Conservation (phyloP, 2,888 invertebrate genomes). For the Tetranychus piercei region DNA sequence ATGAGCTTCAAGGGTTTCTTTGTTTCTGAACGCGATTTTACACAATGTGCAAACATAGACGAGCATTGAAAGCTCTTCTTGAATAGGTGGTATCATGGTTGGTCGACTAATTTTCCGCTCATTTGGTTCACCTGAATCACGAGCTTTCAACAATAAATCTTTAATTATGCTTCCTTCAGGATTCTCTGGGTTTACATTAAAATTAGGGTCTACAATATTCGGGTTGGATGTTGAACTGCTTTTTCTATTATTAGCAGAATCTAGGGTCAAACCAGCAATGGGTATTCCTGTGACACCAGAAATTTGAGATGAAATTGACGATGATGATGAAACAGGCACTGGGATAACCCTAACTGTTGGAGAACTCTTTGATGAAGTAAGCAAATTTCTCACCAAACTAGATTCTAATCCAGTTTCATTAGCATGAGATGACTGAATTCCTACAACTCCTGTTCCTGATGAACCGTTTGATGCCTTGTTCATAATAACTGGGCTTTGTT, state of each 20-base stretch:
- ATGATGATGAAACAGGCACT: neutral
- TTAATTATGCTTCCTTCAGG: conserved; percentile 45
- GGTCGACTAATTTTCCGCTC: conserved; percentile 17
- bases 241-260: neutral
- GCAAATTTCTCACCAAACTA: conserved; percentile 19
- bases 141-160: conserved; percentile 50
- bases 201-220: neutral
- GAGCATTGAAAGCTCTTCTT: conserved; percentile 14
- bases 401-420: conserved; percentile 7
- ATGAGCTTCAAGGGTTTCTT: conserved; percentile 61
- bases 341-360: neutral
- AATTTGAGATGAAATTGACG: neutral
- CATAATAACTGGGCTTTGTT: neutral
- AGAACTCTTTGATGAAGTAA: conserved; percentile 11
- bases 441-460: neutral
- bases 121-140: conserved; percentile 14
- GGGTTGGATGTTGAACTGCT: conserved; percentile 8
- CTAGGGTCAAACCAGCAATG: neutral
- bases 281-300: neutral
- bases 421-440: neutral
- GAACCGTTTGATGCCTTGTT: neutral
- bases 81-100: neutral
- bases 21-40: conserved; percentile 55
- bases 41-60: conserved; percentile 46
- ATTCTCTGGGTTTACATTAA: conserved; percentile 40